Conservation (phyloP, 2,113 vertebrate species). For the Aphyosemion australe region DNA sequence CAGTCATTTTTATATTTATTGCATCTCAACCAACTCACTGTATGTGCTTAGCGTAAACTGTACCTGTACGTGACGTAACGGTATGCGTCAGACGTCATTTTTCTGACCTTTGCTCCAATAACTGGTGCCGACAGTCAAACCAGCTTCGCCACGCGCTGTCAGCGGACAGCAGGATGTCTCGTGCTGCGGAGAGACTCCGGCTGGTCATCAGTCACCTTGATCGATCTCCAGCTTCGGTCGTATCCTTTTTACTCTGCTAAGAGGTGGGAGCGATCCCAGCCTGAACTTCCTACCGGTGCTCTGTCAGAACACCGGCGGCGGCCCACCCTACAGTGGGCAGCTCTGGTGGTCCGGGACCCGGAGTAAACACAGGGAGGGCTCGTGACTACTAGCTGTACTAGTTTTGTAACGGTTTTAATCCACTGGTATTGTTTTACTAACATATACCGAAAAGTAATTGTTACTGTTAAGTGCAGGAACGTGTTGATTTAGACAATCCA, state of each 20-base stretch:
- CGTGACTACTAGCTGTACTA: neutral
- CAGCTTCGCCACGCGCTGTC: too few species aligned
- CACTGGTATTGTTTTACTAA: too few species aligned
- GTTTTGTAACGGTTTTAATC: neutral
- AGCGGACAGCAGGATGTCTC: constrained; percentile 58
- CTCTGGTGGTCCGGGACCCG: neutral
- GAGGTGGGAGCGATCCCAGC: too few species aligned
- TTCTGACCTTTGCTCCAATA: constrained; percentile 5
- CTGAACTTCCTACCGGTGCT: too few species aligned
- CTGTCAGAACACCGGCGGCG: neutral
- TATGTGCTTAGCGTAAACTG: too few species aligned
- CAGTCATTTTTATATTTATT: too few species aligned
- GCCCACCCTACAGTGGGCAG: neutral
- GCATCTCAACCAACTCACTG: too few species aligned
- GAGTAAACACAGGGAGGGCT: neutral
- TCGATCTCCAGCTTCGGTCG: constrained; percentile 41
- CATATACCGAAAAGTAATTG: too few species aligned
- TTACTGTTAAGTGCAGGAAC: too few species aligned
- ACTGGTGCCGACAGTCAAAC: accelerated
- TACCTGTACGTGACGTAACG: too few species aligned
- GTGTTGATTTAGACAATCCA: too few species aligned
- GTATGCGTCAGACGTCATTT: neutral
- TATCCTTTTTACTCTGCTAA: constrained; percentile 69
- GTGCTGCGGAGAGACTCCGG: constrained; percentile 69
- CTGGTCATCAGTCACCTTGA: constrained; percentile 72